Conservation (phyloP, 2,888 invertebrate genomes). For the Orthonevra nobilis region DNA sequence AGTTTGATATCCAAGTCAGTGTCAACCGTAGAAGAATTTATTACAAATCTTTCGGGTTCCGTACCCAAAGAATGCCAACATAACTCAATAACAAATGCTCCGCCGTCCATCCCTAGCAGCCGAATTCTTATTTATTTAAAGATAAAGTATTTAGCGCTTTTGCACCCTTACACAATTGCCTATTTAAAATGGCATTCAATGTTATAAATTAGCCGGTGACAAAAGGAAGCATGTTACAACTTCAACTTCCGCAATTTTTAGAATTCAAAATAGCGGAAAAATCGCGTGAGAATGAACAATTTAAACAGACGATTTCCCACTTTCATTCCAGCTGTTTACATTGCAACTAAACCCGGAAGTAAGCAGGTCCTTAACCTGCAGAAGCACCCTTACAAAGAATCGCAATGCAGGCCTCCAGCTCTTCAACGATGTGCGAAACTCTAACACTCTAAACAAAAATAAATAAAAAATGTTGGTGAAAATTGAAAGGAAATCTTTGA, state of each 20-base stretch:
- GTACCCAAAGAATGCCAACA: too few species aligned
- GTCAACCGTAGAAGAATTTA: too few species aligned
- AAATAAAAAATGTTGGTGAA: not conserved
- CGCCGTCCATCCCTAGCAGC: too few species aligned
- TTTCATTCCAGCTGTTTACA: not conserved
- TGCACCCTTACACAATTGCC: too few species aligned
- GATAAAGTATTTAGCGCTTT: too few species aligned
- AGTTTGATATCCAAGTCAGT: too few species aligned
- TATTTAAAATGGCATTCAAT: too few species aligned
- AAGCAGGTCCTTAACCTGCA: slow-evolving; percentile 23
- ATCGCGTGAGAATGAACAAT: not conserved
- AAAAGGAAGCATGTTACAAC: slow-evolving; percentile 12
- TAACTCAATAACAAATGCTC: too few species aligned
- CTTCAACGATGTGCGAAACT: slow-evolving; percentile 54
- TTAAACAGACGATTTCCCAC: slow-evolving; percentile 23
- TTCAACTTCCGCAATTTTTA: slow-evolving; percentile 24
- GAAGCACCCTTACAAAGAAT: slow-evolving; percentile 26
- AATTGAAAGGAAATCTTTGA: slow-evolving; percentile 31
- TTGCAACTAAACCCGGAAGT: slow-evolving; percentile 55
- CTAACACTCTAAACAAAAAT: slow-evolving; percentile 23
- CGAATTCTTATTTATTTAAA: too few species aligned
- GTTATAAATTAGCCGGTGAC: too few species aligned
- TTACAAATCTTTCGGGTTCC: too few species aligned
- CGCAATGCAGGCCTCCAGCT: slow-evolving; percentile 15
- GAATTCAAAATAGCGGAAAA: slow-evolving; percentile 36